A percentile compares a stretch with the other conserved stretches of the same genome.
phyloP scores from a whole-genome alignment of 1,140 invertebrate species.

The Paralvinella palmiformis region DNA sequence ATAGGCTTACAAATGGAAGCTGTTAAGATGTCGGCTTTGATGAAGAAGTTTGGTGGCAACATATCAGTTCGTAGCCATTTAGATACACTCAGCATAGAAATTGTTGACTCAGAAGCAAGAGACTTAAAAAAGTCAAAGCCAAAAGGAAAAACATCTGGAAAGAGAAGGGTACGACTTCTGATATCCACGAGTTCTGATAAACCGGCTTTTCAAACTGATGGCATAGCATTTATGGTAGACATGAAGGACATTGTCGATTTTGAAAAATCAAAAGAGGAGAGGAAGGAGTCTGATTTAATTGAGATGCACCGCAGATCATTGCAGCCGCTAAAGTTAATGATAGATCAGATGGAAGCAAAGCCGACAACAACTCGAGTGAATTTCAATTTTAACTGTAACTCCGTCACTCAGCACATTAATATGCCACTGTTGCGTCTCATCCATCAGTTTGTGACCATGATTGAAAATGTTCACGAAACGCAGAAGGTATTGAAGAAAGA shows the following conservation, averaged over 20 bases:
- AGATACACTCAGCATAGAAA: conserved; percentile 83
- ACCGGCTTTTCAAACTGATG: conserved; percentile 86
- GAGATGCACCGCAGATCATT: not conserved
- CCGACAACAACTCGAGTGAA: conserved; percentile 38
- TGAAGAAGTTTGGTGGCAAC: conserved; percentile 80
- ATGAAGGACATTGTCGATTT: conserved; percentile 79
- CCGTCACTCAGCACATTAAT: conserved; percentile 64
- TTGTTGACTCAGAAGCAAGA: conserved; percentile 66
- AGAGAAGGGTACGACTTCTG: too few species aligned
- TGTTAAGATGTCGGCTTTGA: conserved; percentile 45
- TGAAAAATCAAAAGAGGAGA: conserved; percentile 61
- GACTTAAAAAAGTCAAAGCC: too few species aligned
- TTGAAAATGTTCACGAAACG: conserved; percentile 92
- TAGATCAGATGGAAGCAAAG: conserved; percentile 48
- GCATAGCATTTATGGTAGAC: conserved; percentile 79
- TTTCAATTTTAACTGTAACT: conserved; percentile 38
- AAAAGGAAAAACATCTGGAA: too few species aligned
- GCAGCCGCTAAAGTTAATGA: conserved; percentile 26
- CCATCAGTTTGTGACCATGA: conserved; percentile 96
- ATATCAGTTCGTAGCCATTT: conserved; percentile 79
- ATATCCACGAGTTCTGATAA: conserved; percentile 60
- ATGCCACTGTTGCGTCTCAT: conserved; percentile 88
- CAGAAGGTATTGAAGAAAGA: conserved; percentile 69
- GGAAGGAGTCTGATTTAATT: too few species aligned
- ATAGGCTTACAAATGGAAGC: conserved; percentile 46